Percentiles rank a stretch among this genome's conserved stretches.
Evolutionary conservation across 1,140 invertebrate species (phyloP).

Genomic region (Neodiprion lecontei): DNA sequence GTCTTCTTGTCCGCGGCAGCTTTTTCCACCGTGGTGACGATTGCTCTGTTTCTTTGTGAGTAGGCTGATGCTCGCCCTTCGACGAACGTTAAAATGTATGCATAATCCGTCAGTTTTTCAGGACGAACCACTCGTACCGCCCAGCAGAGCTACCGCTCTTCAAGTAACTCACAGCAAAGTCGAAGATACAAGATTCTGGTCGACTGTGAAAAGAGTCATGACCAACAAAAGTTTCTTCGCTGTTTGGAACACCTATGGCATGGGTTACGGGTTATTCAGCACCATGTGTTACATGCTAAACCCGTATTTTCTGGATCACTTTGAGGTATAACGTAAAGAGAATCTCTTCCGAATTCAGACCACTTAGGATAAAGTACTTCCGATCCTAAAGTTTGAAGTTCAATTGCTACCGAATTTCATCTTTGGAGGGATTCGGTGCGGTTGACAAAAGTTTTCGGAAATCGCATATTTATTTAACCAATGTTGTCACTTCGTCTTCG

Average conservation of each 20-base stretch:
- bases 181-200: conserved; percentile 24
- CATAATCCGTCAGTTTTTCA: conserved; percentile 60
- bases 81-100: conserved; percentile 54
- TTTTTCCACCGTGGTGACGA: conserved; percentile 69
- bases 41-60: no score
- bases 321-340: conserved; percentile 52
- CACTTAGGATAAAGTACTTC: no score
- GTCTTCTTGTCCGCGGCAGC: conserved; percentile 63
- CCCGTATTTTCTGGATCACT: conserved; percentile 66
- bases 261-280: conserved; percentile 75
- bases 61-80: conserved; percentile 58
- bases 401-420: no score
- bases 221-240: conserved; percentile 65
- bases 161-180: conserved; percentile 27
- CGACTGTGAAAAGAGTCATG: conserved; percentile 52
- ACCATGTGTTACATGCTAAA: conserved; percentile 72
- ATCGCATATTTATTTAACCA: no score
- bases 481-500: not conserved
- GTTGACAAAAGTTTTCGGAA: not conserved
- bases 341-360: not conserved
- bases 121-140: conserved; percentile 64
- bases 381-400: no score
- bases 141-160: conserved; percentile 50
- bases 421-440: no score
- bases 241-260: conserved; percentile 68